phyloP scores from a whole-genome alignment of 2,888 invertebrate genomes.

The Drosophila melanosoma region DNA sequence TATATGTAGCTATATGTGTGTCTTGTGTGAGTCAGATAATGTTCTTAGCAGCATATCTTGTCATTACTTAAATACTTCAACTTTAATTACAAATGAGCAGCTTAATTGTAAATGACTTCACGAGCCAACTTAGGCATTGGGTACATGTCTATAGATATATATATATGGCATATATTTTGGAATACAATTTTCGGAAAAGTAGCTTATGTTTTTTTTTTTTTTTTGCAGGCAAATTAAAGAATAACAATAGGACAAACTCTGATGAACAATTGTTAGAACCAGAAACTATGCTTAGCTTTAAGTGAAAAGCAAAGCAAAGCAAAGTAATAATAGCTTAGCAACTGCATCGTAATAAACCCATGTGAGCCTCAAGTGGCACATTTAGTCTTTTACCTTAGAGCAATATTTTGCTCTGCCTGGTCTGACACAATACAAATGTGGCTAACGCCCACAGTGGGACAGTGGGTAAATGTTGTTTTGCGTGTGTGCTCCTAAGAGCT shows the following conservation, averaged over 20 bases:
- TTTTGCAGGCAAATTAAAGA: not conserved
- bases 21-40: constrained; percentile 9
- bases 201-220: not conserved
- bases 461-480: constrained; percentile 29
- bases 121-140: not conserved
- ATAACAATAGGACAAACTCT: not conserved
- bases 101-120: constrained; percentile 27
- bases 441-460: constrained; percentile 32
- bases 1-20: constrained; percentile 13
- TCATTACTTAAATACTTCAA: constrained; percentile 38
- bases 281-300: constrained; percentile 5
- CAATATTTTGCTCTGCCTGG: constrained; percentile 26
- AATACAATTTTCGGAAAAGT: not conserved
- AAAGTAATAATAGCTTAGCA: constrained; percentile 16
- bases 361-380: constrained; percentile 37
- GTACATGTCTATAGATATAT: not conserved
- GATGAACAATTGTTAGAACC: not conserved
- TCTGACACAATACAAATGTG: constrained; percentile 56
- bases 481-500: constrained; percentile 43
- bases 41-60: constrained; percentile 19
- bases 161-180: not conserved
- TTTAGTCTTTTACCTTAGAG: constrained; percentile 13
- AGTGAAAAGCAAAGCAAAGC: not conserved
- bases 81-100: constrained; percentile 51
- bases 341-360: constrained; percentile 22